Evolutionary conservation across 2,888 invertebrate species (phyloP).

Genomic region (Zelleria hepariella): DNA sequence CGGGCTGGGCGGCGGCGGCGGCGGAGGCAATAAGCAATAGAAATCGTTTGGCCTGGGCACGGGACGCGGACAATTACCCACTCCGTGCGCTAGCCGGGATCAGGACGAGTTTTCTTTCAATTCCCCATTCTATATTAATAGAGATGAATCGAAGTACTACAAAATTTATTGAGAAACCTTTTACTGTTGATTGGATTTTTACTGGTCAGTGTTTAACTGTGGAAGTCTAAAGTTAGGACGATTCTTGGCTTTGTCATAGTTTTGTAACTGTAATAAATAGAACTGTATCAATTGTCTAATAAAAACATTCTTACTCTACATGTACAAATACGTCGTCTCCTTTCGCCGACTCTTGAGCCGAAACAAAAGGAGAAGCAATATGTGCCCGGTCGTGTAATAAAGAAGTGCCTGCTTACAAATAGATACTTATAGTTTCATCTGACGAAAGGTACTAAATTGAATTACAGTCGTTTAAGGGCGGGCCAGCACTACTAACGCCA

Average conservation of each 20-base stretch:
- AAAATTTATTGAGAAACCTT: neutral
- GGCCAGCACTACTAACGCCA: conserved; percentile 36
- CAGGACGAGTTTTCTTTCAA: conserved; percentile 49
- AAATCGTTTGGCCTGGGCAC: conserved; percentile 50
- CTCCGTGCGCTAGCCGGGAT: conserved; percentile 28
- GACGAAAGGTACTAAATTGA: conserved; percentile 26
- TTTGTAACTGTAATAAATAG: too few species aligned
- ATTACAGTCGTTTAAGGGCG: conserved; percentile 30
- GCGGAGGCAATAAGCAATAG: conserved; percentile 53
- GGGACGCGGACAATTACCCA: conserved; percentile 47
- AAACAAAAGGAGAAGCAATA: too few species aligned
- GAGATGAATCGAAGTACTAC: conserved; percentile 31
- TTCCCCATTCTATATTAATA: conserved; percentile 46
- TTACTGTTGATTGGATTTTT: neutral
- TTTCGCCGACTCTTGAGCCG: too few species aligned
- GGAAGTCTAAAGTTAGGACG: too few species aligned
- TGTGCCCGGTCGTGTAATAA: too few species aligned
- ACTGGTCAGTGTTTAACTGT: neutral
- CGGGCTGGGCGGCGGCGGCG: conserved; percentile 23
- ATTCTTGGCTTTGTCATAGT: too few species aligned
- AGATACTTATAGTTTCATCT: neutral
- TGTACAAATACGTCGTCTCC: too few species aligned
- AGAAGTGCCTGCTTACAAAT: too few species aligned
- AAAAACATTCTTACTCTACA: too few species aligned
- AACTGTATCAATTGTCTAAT: too few species aligned